A percentile compares a stretch with the other conserved stretches of the same genome.
Conservation (phyloP, 2,888 invertebrate genomes). For the Macrophya alboannulata region DNA sequence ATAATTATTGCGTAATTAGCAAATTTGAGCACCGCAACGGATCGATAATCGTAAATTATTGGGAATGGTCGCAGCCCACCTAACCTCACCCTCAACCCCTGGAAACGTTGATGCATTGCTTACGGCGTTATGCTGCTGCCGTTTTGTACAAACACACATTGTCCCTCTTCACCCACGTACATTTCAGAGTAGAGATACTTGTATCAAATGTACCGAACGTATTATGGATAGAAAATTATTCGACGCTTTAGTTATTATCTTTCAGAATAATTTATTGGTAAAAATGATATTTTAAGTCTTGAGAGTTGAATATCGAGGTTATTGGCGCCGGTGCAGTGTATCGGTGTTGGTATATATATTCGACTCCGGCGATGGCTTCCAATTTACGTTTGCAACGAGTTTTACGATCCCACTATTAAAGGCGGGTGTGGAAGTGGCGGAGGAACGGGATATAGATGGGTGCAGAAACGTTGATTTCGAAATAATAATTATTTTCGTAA, state of each 20-base stretch:
- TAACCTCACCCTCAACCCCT: background rate
- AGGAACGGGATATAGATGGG: conserved; percentile 3
- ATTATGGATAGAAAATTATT: background rate
- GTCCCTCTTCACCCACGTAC: background rate
- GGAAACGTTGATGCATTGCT: conserved; percentile 68
- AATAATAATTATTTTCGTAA: conserved; percentile 76
- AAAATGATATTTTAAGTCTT: too few species aligned
- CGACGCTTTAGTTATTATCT: too few species aligned
- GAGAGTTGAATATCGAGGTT: background rate
- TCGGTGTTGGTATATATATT: too few species aligned
- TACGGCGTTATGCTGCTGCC: conserved; percentile 63
- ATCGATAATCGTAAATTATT: conserved; percentile 74
- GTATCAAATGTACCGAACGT: background rate
- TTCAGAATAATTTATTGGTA: too few species aligned
- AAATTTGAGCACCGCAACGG: conserved; percentile 74
- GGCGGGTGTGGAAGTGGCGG: conserved; percentile 48
- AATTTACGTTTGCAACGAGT: conserved; percentile 64
- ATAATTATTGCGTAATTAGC: conserved; percentile 78
- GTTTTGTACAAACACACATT: background rate
- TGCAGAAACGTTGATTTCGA: conserved; percentile 43
- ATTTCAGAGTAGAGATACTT: background rate
- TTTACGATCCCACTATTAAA: conserved; percentile 6
- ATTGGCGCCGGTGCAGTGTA: background rate
- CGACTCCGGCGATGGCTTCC: conserved; percentile 11
- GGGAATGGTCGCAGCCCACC: conserved; percentile 68